Base-by-base conservation (phyloP, 1,140 invertebrate species). In the Lanistes nyassanus region DNA sequence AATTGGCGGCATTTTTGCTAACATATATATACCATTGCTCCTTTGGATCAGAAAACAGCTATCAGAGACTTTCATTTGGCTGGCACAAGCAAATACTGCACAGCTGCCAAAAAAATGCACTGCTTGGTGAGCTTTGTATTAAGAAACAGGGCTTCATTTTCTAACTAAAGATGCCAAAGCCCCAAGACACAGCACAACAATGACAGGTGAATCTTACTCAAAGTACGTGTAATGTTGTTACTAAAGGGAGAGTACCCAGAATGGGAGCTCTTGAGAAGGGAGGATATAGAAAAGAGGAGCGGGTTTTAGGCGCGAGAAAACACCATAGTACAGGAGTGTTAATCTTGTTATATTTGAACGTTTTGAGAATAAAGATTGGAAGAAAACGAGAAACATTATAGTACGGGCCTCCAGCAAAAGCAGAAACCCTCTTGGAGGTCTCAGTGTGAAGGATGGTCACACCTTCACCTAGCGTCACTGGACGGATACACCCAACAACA, bases 401-500 rank as follows among this genome's bases (percentile, higher is more conserved):
- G n/a, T n/a, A 83, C 34, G 77, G 79, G 55, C 79, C 81, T 70
- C 75, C 74, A 39, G 76, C 67, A 64, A 70, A 58, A 29, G 79
- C 79, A 53, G 76, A 74, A 36, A 84, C 42, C 60, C 65, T 77
- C n/a, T 71, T 71, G 47, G 42, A 34, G 13, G 51, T 31, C 29
- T 84, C 82, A 29, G 82, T 65, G 3, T 80, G 75, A 47, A 84
- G 36, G 53, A 70, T 79, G n/a, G 71, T 66, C 16, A 51, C 31
- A 23, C 80, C 80, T 26, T 84, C 82, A 16, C 80, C 82, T 26
- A 68, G 73, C 4, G 74, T 73, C n/a, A 71, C n/a, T 13, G 82
- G 82, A 11, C 82, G 80, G 31, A 85, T 79, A 3, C 82, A 70
- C 4, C 81, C 83, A 19, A 83, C 60, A 26, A 85, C 78, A 37